These are phyloP conservation scores for Lamellibrachia satsuma DNA, from an alignment of 2,888 invertebrate species.

Conservation along the genomic window DNA sequence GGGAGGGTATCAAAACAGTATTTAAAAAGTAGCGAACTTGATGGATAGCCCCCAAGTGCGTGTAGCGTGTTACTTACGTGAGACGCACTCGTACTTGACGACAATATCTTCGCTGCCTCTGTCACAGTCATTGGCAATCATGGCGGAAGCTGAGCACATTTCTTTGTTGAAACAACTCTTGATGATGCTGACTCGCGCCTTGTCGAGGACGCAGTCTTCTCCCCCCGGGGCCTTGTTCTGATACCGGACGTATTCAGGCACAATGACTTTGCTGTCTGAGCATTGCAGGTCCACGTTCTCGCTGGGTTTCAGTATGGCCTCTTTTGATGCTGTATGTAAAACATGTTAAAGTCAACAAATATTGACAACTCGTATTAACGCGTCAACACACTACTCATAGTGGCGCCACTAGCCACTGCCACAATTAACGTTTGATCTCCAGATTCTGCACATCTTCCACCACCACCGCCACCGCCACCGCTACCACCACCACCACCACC, in stretches of 20 bases:
- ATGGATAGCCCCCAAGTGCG: no score
- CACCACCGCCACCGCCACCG: no score
- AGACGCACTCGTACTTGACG: neutral
- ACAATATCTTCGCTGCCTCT: neutral
- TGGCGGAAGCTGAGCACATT: neutral
- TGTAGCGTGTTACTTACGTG: neutral
- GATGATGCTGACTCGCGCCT: neutral
- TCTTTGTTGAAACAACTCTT: neutral
- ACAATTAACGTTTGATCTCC: no score
- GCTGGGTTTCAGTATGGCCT: neutral
- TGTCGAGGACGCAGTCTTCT: neutral
- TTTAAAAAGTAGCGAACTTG: no score
- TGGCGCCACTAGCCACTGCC: no score
- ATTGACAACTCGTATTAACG: no score
- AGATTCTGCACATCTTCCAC: no score
- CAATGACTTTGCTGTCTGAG: neutral
- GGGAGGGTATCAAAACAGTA: no score
- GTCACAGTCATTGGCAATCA: neutral
- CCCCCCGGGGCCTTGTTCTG: neutral
- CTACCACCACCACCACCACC: no score
- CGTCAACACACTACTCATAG: no score
- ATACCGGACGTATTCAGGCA: neutral
- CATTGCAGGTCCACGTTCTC: neutral
- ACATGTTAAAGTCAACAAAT: neutral
- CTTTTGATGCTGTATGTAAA: neutral